phyloP scores from a whole-genome alignment of 2,113 vertebrate species.

The Campylomormyrus numenius region DNA sequence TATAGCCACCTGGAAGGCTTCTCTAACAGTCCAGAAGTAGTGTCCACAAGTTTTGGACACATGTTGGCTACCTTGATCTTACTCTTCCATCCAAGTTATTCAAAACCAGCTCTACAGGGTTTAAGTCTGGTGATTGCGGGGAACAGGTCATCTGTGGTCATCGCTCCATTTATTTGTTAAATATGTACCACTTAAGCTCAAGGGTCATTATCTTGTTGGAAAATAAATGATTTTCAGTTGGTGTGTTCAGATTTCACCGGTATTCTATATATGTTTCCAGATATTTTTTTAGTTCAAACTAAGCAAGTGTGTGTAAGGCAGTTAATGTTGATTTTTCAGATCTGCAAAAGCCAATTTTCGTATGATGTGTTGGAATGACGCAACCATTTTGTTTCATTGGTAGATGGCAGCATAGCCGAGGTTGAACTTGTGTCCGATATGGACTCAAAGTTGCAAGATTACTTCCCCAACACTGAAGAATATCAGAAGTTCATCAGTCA shows the following conservation, averaged over 20 bases:
- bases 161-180: not conserved
- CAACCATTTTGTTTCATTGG: constrained; percentile 26
- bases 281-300: not conserved
- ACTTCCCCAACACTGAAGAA: constrained; percentile 46
- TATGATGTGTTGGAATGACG: not conserved
- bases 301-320: not conserved
- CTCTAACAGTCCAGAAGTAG: not conserved
- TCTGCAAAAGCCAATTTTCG: not conserved
- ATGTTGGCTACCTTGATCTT: not conserved
- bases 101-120: not conserved
- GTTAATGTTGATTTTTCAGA: not conserved
- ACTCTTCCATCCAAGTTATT: not conserved
- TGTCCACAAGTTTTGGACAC: not conserved
- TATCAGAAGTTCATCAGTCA: constrained; percentile 44
- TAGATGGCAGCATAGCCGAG: constrained; percentile 72
- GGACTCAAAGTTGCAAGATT: constrained; percentile 60
- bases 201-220: not conserved
- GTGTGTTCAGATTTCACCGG: not conserved
- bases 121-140: not conserved
- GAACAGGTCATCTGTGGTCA: not conserved
- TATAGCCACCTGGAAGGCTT: not conserved
- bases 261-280: not conserved
- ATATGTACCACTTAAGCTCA: not conserved
- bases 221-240: not conserved
- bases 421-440: constrained; percentile 68